Evolutionary conservation across 2,888 invertebrate genomes (phyloP).

Genomic region (Calliopum simillimum): DNA sequence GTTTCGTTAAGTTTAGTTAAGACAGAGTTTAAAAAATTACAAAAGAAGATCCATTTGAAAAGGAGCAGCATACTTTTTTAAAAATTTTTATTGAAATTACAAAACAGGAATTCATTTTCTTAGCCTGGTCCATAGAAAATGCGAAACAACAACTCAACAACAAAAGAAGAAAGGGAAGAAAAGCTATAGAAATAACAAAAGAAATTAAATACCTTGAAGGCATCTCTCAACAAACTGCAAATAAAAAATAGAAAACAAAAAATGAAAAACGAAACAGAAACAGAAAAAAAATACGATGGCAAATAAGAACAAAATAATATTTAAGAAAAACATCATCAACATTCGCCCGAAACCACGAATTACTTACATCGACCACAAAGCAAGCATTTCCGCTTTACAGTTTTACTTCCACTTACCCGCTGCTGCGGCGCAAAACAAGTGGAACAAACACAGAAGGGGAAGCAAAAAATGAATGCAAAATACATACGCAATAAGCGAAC

Average conservation of each 20-base stretch:
- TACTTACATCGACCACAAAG: conserved; percentile 35
- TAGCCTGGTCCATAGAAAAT: not conserved
- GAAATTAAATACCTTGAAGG: conserved; percentile 35
- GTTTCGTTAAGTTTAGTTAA: not conserved
- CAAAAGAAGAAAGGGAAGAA: not conserved
- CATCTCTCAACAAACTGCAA: conserved; percentile 20
- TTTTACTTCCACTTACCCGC: not conserved
- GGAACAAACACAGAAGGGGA: conserved; percentile 9
- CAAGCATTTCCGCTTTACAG: conserved; percentile 23
- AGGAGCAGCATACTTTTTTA: not conserved
- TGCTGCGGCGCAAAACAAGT: not conserved
- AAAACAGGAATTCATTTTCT: not conserved
- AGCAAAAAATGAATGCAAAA: conserved; percentile 19
- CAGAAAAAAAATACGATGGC: not conserved
- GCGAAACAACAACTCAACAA: not conserved
- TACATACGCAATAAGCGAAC: conserved; percentile 7
- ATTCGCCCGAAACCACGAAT: conserved; percentile 37
- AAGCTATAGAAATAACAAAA: conserved; percentile 22
- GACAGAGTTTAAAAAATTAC: not conserved
- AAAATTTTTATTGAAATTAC: conserved; percentile 3
- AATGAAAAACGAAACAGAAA: not conserved
- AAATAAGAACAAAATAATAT: conserved; percentile 29
- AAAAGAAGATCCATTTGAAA: not conserved
- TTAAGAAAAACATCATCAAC: conserved; percentile 37
- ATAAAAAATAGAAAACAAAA: not conserved